A percentile compares a stretch with the other conserved stretches of the same genome.
phyloP scores from a whole-genome alignment of 2,113 vertebrate genomes.

The Rhinogobius similis region DNA sequence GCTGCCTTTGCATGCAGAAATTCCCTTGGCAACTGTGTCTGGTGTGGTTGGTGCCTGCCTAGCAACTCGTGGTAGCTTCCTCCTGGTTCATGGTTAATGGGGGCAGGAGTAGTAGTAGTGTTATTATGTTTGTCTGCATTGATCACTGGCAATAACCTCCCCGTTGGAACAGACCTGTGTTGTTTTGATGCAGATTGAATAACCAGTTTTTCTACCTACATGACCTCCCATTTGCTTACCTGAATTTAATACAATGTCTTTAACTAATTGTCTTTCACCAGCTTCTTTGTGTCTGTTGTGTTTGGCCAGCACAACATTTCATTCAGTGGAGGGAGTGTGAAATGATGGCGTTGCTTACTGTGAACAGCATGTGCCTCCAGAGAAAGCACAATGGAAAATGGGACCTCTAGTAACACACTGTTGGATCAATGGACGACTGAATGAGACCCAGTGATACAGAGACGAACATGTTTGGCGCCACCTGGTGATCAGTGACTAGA shows the following conservation, averaged over 20 bases:
- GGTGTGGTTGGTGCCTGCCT: conserved; percentile 66
- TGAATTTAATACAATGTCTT: not conserved
- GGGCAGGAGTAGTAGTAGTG: conserved; percentile 20
- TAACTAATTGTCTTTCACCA: not conserved
- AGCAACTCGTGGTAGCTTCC: conserved; percentile 57
- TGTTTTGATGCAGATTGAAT: conserved; percentile 3
- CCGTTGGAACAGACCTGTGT: conserved; percentile 8
- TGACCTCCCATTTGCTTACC: not conserved
- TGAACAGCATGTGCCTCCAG: conserved; percentile 30
- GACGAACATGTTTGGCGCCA: conserved; percentile 39
- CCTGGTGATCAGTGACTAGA: conserved; percentile 25
- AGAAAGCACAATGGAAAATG: conserved; percentile 38
- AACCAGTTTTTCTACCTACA: not conserved
- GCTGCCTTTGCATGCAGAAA: conserved; percentile 68
- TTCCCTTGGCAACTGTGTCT: conserved; percentile 70
- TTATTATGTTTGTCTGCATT: conserved; percentile 20
- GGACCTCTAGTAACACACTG: conserved; percentile 38
- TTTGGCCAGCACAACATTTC: not conserved
- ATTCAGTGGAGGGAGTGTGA: not conserved
- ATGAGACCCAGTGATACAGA: conserved; percentile 10
- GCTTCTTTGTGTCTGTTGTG: not conserved
- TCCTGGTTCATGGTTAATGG: conserved; percentile 42
- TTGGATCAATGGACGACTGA: conserved; percentile 40
- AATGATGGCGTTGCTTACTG: too few relatives aligned
- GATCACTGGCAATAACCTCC: conserved; percentile 53